Base-by-base conservation (phyloP, 2,888 invertebrate species). In the Trypoxylon attenuatum region DNA sequence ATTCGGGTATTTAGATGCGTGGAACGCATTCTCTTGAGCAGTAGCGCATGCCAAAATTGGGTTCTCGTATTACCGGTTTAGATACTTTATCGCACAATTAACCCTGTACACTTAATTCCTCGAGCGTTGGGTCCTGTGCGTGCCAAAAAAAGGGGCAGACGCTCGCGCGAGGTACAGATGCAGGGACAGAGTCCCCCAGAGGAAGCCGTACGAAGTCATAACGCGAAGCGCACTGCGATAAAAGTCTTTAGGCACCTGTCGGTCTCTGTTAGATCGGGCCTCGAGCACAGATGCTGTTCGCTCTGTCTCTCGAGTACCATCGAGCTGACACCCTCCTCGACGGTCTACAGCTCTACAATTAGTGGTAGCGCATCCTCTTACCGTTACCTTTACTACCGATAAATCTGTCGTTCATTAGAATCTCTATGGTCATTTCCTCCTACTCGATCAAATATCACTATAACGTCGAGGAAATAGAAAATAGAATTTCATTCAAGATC, bases 161-260 rank as follows among this genome's bases (percentile, higher is more conserved):
- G 13, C 38, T 23, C 25, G 50, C 33, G 46, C 27, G 42, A 23
- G 38, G 23, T 60, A 57, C 42, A 43, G 27, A 56, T 56, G 52
- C 23, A 46, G 52, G 39, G 54, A 57, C 55, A 38, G 49, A 54
- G 25, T 77, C 78, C 78, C 75, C 77, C 78, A 46, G 80, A 54
- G 25, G 78, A 79, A 79, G 76, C 77, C 78, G 50, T 81, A 81
- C 46, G 42, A 63, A 55, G 52, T 41, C 58, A 62, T 71, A 78
- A 78, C 74, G 71, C 64, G 62, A 49, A 47, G 27, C 38, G 66
- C 61, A 69, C 59, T 73, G 73, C 80, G 81, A 80, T 83, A 84
- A 82, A 84, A 77, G 77, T 69, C 76, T 74, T 71, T 78, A 68
- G 79, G 83, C 84, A 84, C 83, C 84, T 84, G 84, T 73, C 76